A percentile compares a stretch with the other conserved stretches of the same genome.
phyloP scores from a whole-genome alignment of 2,113 vertebrate genomes.

The Notarius quadriscutis region DNA sequence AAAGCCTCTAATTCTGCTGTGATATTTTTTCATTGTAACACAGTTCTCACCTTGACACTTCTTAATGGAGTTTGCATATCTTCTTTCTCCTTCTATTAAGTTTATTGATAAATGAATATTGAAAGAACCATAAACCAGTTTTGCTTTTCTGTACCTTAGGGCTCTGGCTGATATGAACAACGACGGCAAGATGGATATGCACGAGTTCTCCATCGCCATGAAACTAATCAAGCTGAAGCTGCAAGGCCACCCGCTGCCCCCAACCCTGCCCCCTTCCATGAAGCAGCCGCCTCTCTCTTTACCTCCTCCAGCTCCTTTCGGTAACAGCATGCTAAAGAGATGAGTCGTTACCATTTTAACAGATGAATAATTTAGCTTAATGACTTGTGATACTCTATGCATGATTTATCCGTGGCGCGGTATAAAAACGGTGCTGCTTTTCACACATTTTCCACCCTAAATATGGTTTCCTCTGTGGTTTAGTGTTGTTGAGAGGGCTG shows the following conservation, averaged over 20 bases:
- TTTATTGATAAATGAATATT: not conserved
- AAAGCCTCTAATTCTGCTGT: not conserved
- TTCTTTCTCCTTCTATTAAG: not conserved
- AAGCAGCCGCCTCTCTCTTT: constrained; percentile 84
- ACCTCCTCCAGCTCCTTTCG: constrained; percentile 79
- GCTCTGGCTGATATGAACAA: constrained; percentile 96
- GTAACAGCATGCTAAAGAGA: constrained; percentile 70
- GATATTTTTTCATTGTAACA: not conserved
- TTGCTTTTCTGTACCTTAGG: constrained; percentile 68
- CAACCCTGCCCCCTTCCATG: constrained; percentile 88
- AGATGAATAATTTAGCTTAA: constrained; percentile 26
- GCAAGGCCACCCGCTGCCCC: constrained; percentile 91
- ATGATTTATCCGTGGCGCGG: not conserved
- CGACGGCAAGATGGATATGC: constrained; percentile 94
- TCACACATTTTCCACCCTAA: not conserved
- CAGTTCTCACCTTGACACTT: not conserved
- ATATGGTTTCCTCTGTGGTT: not conserved
- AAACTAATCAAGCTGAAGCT: constrained; percentile 98
- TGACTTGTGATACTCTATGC: constrained; percentile 1
- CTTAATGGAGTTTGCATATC: not conserved
- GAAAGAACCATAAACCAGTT: not conserved
- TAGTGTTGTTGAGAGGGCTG: no score
- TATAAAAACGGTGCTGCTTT: not conserved
- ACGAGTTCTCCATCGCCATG: constrained; percentile 99
- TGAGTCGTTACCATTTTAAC: constrained; percentile 13